phyloP scores from a whole-genome alignment of 2,113 vertebrate genomes.

The Dipodomys merriami region DNA sequence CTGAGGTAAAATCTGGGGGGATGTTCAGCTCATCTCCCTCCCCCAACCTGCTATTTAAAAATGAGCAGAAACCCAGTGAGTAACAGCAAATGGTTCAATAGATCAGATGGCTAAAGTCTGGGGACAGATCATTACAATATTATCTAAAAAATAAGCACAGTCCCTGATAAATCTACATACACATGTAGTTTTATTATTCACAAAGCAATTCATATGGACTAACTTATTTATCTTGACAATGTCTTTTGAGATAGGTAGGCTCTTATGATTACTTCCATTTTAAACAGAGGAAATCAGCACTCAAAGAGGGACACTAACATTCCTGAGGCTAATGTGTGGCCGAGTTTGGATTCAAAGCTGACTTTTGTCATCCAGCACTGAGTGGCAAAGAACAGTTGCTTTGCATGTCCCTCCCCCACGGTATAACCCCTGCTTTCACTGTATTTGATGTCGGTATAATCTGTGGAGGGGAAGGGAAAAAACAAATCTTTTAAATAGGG shows the following conservation, averaged over 20 bases:
- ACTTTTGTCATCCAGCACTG: not conserved
- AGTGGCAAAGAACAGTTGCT: not conserved
- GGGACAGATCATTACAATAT: not conserved
- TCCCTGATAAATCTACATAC: not conserved
- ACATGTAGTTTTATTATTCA: not conserved
- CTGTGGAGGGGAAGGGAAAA: too few species aligned
- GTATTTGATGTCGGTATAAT: too few species aligned
- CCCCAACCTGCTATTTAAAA: not conserved
- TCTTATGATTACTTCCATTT: not conserved
- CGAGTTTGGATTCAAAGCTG: not conserved
- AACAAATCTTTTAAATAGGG: too few species aligned
- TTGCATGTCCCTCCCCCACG: too few species aligned
- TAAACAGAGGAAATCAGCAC: not conserved
- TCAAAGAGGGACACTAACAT: not conserved
- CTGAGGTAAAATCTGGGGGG: not conserved
- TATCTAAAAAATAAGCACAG: not conserved
- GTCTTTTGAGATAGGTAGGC: not conserved
- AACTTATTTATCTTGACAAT: not conserved
- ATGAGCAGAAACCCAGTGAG: not conserved
- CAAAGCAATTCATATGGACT: not conserved
- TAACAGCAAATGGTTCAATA: not conserved
- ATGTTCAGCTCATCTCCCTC: too few species aligned
- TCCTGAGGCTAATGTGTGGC: not conserved
- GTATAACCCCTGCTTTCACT: too few species aligned
- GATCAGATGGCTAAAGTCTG: not conserved